Percentiles rank a stretch among this genome's conserved stretches.
Conservation (phyloP, 92 coral and sea anemone genomes). For the Heteractis magnifica region DNA sequence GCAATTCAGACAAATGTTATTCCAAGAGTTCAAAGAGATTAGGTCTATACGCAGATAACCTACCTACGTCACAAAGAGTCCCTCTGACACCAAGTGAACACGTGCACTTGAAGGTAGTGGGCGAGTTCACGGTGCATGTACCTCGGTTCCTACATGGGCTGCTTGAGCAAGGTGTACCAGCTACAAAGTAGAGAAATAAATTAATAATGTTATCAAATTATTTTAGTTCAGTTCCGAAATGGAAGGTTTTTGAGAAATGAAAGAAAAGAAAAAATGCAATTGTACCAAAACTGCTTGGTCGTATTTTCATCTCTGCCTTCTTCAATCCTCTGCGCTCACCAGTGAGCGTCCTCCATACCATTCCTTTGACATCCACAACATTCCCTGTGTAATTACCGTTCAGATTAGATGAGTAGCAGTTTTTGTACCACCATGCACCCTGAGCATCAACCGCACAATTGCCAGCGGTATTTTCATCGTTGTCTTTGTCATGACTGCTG, state of each 20-base stretch:
- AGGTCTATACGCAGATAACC: not conserved
- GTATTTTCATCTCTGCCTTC: conserved; percentile 8
- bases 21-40: not conserved
- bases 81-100: conserved; percentile 44
- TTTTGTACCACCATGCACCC: conserved; percentile 16
- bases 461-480: not conserved
- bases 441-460: not conserved
- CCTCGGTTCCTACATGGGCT: conserved; percentile 50
- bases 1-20: not conserved
- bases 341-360: not conserved
- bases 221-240: too few relatives aligned
- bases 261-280: not conserved
- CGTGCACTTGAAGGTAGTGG: conserved; percentile 30
- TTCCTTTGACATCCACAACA: not conserved
- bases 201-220: not conserved
- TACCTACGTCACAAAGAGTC: conserved; percentile 25
- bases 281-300: not conserved
- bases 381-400: not conserved
- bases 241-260: too few relatives aligned
- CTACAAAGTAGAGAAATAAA: not conserved
- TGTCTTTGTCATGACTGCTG: conserved; percentile 7
- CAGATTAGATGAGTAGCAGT: conserved; percentile 8
- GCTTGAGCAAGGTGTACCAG: conserved; percentile 29
- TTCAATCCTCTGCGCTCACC: conserved; percentile 1
- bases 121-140: conserved; percentile 24